Evolutionary conservation across 92 coral and sea anemone species (phyloP), one percentile per base, ranked within the genome.

Genomic region (Galaxea fascicularis): DNA sequence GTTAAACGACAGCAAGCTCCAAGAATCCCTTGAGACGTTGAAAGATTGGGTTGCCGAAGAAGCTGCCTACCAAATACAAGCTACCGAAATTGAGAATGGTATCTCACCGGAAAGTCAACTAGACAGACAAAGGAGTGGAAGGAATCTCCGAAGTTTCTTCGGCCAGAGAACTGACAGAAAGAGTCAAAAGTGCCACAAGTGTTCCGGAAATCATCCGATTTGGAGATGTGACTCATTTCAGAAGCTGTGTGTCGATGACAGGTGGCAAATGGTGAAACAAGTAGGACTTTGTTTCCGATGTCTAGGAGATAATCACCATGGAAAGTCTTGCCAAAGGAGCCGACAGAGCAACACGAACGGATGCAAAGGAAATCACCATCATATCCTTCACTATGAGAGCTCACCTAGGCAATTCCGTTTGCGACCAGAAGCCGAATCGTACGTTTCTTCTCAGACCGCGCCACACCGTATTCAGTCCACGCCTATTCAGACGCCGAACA

Each of bases 281-380:
- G 69, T 89, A 25, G 85, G 86, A 63, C 77, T 57, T 22, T 60
- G 29, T 21, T 60, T 60, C 15, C 66, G 82, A 47, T 89, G 92
- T 58, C 51, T 83, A 1, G 85, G 52, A 13, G 87, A 88, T 54
- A n/a, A 73, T n/a, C 91, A 73, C 15, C 88, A 53, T 11, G 88
- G 88, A 24, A 76, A 45, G 16, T 44, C 60, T 0, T 67, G 73
- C 21, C 53, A 21, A 1, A 67, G 87, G 52, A 74, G 82, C 63
- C 54, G 67, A 17, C 53, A 44, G 18, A 81, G 91, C n/a, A 12
- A 45, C 26, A 24, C 82, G 0, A 28, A 82, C 46, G 84, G 78
- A 17, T 65, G 89, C 49, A 45, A 45, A 12, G 66, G 72, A 44
- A 88, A 14, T 16, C 85, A 89, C 35, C 92, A 88, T 18, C 14